Percentiles rank a stretch among this genome's conserved stretches.
These are phyloP conservation scores for Orbicella faveolata DNA, from an alignment of 64 coral and sea anemone genomes.

Conservation along the genomic window DNA sequence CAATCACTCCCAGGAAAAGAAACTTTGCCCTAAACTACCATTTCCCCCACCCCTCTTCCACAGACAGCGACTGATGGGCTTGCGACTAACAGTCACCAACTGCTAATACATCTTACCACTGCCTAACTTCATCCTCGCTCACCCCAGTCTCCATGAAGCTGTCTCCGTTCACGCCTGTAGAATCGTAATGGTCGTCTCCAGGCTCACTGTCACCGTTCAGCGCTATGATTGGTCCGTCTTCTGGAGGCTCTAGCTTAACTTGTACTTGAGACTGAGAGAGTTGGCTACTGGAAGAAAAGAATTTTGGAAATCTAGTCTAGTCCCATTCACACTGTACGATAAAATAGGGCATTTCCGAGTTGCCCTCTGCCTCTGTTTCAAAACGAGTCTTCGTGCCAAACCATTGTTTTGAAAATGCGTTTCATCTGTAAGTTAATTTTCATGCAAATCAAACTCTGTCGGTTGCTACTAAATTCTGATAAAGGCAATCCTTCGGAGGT, in stretches of 20 bases:
- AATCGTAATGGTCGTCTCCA: constrained; percentile 31
- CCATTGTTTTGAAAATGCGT: too few relatives aligned
- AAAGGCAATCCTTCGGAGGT: too few relatives aligned
- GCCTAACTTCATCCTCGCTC: constrained; percentile 42
- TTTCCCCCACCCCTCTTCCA: not conserved
- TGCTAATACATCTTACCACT: constrained; percentile 18
- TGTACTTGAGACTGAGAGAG: constrained; percentile 85
- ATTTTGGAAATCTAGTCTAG: too few relatives aligned
- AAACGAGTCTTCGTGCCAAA: too few relatives aligned
- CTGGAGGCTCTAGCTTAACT: constrained; percentile 96
- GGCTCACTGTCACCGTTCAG: constrained; percentile 43
- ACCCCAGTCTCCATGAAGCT: constrained; percentile 24
- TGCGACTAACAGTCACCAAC: not conserved
- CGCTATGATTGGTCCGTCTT: constrained; percentile 59
- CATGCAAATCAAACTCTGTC: not conserved
- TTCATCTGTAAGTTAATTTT: too few relatives aligned
- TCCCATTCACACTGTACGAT: too few relatives aligned
- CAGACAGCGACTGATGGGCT: too few relatives aligned
- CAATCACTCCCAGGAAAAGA: too few relatives aligned
- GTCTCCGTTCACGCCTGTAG: constrained; percentile 19
- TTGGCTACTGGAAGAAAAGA: constrained; percentile 64
- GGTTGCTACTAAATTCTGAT: too few relatives aligned
- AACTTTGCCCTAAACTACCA: too few relatives aligned
- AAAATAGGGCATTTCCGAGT: too few relatives aligned
- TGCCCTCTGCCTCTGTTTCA: too few relatives aligned